A percentile compares a stretch with the other conserved stretches of the same genome.
Evolutionary conservation across 2,797 vertebrate species (phyloP).

Genomic region (Ibycter americanus): DNA sequence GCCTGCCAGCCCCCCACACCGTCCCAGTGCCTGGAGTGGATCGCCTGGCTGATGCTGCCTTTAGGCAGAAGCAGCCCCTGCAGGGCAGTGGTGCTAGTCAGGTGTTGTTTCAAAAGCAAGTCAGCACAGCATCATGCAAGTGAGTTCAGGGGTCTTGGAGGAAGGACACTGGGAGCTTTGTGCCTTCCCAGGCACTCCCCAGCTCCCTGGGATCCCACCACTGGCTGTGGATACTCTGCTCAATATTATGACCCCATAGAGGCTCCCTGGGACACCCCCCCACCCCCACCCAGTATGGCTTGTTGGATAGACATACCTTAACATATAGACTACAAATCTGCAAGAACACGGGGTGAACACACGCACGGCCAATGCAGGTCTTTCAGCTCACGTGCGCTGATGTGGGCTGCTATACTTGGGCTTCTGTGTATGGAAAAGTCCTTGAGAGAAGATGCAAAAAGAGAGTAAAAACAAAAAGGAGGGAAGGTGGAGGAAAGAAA

Average conservation of each 20-base stretch:
- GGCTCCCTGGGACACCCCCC: too few relatives aligned
- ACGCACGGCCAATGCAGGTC: not conserved
- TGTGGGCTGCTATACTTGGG: not conserved
- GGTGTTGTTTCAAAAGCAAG: not conserved
- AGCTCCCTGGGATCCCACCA: not conserved
- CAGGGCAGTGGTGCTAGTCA: not conserved
- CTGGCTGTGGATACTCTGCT: not conserved
- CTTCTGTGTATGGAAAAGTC: not conserved
- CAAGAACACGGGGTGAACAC: not conserved
- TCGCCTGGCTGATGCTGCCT: too few relatives aligned
- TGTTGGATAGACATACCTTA: not conserved
- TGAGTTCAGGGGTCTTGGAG: not conserved
- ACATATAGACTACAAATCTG: not conserved
- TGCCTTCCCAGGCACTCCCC: too few relatives aligned
- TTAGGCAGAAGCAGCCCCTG: not conserved
- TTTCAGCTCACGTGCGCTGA: not conserved
- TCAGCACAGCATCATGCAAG: not conserved
- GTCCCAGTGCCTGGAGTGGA: not conserved
- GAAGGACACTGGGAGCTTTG: not conserved
- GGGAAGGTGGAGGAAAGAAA: not conserved
- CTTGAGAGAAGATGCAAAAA: not conserved
- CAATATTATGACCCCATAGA: not conserved
- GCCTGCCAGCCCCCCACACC: accelerated
- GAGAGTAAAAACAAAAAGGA: not conserved
- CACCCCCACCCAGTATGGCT: too few relatives aligned